Evolutionary conservation across 1,140 invertebrate species (phyloP).

Genomic region (Saccostrea glomerata): DNA sequence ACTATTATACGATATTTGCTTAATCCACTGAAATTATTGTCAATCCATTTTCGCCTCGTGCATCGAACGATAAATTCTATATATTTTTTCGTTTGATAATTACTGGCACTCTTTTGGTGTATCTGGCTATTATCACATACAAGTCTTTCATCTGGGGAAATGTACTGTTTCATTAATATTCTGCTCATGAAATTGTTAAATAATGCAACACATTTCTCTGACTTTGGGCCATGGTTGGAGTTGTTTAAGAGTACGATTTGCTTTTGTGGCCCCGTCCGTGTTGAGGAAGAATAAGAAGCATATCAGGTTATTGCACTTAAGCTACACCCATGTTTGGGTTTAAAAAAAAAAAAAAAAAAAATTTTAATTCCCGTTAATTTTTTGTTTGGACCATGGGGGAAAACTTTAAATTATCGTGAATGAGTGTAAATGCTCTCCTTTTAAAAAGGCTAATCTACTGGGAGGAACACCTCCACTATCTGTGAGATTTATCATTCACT

Average conservation of each 20-base stretch:
- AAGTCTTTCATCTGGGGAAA: background rate
- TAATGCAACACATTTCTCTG: background rate
- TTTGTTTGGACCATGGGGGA: background rate
- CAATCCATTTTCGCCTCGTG: conserved; percentile 33
- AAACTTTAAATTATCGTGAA: conserved; percentile 9
- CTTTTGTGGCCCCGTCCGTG: background rate
- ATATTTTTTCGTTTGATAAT: conserved; percentile 8
- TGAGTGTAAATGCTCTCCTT: background rate
- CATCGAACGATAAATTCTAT: conserved; percentile 30
- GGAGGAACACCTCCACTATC: background rate
- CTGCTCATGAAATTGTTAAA: conserved; percentile 23
- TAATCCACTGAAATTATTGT: conserved; percentile 18
- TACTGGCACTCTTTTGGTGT: conserved; percentile 4
- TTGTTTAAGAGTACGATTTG: background rate
- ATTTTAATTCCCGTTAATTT: background rate
- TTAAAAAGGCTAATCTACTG: conserved; percentile 9
- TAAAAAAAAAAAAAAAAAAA: background rate
- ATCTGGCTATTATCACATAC: conserved; percentile 23
- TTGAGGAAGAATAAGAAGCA: background rate
- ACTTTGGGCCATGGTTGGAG: background rate
- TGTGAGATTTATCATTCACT: background rate
- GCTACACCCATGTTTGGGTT: background rate
- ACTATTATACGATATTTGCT: conserved; percentile 17
- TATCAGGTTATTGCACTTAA: background rate
- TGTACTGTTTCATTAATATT: conserved; percentile 35